A percentile compares a stretch with the other conserved stretches of the same genome.
These are phyloP conservation scores for Polydesmus complanatus DNA, from an alignment of 2,888 invertebrate species.

Conservation along the genomic window DNA sequence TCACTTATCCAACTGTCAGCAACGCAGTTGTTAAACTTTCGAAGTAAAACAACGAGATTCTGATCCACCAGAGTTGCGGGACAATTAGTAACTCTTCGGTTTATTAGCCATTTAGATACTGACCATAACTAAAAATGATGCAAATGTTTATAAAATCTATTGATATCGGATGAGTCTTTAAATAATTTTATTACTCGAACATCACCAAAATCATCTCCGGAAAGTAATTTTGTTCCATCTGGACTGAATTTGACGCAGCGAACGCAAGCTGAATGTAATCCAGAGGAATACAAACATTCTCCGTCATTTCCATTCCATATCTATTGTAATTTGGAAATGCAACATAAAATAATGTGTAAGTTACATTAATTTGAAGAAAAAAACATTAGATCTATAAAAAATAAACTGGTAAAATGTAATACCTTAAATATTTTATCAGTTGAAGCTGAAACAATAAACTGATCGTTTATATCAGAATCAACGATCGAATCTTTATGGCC, in stretches of 20 bases:
- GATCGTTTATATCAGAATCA: conserved; percentile 18
- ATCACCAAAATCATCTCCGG: conserved; percentile 47
- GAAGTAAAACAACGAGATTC: neutral
- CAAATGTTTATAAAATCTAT: too few relatives aligned
- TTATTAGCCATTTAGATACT: neutral
- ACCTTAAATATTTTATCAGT: conserved; percentile 19
- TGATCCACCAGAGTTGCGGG: too few relatives aligned
- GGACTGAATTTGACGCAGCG: conserved; percentile 22
- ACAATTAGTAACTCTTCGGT: too few relatives aligned
- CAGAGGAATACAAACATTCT: neutral
- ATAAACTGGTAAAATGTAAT: neutral
- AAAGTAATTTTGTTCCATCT: conserved; percentile 44
- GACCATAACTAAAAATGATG: neutral
- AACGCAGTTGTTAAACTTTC: neutral
- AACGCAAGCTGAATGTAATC: conserved; percentile 9
- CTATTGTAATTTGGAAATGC: conserved; percentile 4
- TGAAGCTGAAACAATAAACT: conserved; percentile 19
- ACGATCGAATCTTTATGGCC: conserved; percentile 13
- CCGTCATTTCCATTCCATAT: conserved; percentile 17
- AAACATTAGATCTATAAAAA: too few relatives aligned
- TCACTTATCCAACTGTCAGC: conserved; percentile 16
- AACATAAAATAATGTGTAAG: neutral
- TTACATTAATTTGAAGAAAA: too few relatives aligned
- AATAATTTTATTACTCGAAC: conserved; percentile 45
- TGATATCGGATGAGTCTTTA: too few relatives aligned